Evolutionary conservation across 2,113 vertebrate species (phyloP).

Genomic region (Etheostoma cragini): DNA sequence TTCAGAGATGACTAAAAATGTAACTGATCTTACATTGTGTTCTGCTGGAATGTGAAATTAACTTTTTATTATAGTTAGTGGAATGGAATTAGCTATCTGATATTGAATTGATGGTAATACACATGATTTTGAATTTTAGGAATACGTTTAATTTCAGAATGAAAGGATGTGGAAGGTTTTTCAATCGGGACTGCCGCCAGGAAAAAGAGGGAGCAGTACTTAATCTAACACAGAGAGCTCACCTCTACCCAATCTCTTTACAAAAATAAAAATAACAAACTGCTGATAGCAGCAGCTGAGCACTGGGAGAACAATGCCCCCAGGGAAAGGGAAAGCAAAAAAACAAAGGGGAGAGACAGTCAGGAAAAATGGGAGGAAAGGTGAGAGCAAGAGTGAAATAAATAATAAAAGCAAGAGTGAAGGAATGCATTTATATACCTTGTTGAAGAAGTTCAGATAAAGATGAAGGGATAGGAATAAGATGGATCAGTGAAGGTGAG

Average conservation of each 20-base stretch:
- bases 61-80: neutral
- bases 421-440: neutral
- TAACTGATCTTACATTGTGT: conserved; percentile 12
- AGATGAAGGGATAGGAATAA: neutral
- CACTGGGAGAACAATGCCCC: conserved; percentile 4
- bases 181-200: neutral
- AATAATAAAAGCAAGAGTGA: too few relatives aligned
- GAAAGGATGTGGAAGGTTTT: neutral
- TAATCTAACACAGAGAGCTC: conserved; percentile 4
- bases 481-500: neutral
- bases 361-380: neutral
- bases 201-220: neutral
- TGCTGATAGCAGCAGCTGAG: conserved; percentile 15
- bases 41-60: conserved; percentile 10
- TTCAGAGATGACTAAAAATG: conserved; percentile 5
- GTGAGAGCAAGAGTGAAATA: neutral
- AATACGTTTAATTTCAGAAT: neutral
- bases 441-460: neutral
- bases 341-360: neutral
- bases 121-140: neutral
- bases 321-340: neutral
- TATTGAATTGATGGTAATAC: neutral
- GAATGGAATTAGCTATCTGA: conserved; percentile 3
- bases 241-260: conserved; percentile 31
- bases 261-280: conserved; percentile 23